Evolutionary conservation across 1,140 invertebrate species (phyloP), one percentile per base, ranked within the genome.

Genomic region (Dendroctonus ponderosae): DNA sequence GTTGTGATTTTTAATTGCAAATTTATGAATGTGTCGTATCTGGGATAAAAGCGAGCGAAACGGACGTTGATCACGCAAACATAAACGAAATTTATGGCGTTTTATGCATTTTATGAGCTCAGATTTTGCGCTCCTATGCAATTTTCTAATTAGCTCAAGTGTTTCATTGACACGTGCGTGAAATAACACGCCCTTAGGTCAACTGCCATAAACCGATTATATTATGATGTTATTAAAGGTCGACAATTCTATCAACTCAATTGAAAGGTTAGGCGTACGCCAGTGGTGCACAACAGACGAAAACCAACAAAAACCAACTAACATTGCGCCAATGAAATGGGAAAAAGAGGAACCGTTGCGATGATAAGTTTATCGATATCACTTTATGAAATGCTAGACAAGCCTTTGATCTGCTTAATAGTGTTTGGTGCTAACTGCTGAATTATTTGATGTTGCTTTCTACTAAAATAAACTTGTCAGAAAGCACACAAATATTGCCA

Each of bases 101-200:
- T 37, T 11, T 48, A 37, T 38, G 42, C 26, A 48, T 46, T 59
- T 59, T 46, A 59, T 49, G 37, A 11, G 37, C 46, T 41, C 46
- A 41, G 59, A 62, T 62, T 26, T 62, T 51, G 26, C 53, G 14
- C 48, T 50, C 8, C 46, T 51, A 48, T 63, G 61, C 51, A 54
- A 63, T 63, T 63, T 63, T 63, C 61, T 63, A 63, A 63, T 63
- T 63, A 63, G 41, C 38, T 46, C 38, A 44, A 63, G 40, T 63
- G 52, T 53, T 63, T 63, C 54, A 63, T 63, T 46, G 51, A 63
- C 61, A 52, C 40, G 49, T 62, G 41, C 40, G 46, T 42, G 60
- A 52, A 62, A 60, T 60, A 52, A 46, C 9, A 14, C 44, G 12
- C 9, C 12, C 12, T 46, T 46, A 46, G 44, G 44, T 46, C 44